phyloP scores from a whole-genome alignment of 1,140 invertebrate species.

The Oedothorax gibbosus region DNA sequence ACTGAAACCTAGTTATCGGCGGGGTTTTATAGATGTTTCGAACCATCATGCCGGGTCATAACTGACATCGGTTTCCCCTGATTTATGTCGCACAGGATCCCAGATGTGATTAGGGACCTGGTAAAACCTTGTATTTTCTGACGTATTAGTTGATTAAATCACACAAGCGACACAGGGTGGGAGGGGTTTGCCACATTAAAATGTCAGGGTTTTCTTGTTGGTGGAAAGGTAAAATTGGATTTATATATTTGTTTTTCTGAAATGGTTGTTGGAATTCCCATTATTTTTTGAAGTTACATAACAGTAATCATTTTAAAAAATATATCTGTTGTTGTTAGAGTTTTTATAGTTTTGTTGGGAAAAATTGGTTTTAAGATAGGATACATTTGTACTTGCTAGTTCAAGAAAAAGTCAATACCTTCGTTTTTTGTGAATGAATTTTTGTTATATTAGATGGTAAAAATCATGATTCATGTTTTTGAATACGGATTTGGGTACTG shows the following conservation, averaged over 20 bases:
- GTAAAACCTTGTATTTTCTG: slow-evolving; percentile 27
- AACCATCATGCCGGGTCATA: slow-evolving; percentile 23
- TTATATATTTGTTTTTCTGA: background rate
- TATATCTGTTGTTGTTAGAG: too few relatives aligned
- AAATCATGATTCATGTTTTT: too few relatives aligned
- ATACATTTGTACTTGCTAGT: too few relatives aligned
- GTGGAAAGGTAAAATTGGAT: background rate
- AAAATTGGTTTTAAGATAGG: too few relatives aligned
- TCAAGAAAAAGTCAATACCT: too few relatives aligned
- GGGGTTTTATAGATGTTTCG: slow-evolving; percentile 19
- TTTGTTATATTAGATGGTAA: too few relatives aligned
- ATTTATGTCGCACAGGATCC: slow-evolving; percentile 19
- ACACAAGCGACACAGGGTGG: background rate
- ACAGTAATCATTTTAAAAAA: too few relatives aligned
- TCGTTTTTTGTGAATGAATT: too few relatives aligned
- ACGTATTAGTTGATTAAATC: slow-evolving; percentile 40
- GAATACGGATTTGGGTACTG: too few relatives aligned
- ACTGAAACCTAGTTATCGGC: slow-evolving; percentile 21
- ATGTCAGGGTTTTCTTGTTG: background rate
- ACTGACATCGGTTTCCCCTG: slow-evolving; percentile 19
- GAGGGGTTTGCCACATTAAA: slow-evolving; percentile 7
- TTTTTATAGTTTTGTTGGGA: too few relatives aligned
- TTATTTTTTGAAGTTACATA: too few relatives aligned
- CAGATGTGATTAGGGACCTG: slow-evolving; percentile 13
- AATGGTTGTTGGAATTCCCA: too few relatives aligned